Base-by-base conservation (phyloP, 2,797 vertebrate species). In the Spheniscus humboldti region DNA sequence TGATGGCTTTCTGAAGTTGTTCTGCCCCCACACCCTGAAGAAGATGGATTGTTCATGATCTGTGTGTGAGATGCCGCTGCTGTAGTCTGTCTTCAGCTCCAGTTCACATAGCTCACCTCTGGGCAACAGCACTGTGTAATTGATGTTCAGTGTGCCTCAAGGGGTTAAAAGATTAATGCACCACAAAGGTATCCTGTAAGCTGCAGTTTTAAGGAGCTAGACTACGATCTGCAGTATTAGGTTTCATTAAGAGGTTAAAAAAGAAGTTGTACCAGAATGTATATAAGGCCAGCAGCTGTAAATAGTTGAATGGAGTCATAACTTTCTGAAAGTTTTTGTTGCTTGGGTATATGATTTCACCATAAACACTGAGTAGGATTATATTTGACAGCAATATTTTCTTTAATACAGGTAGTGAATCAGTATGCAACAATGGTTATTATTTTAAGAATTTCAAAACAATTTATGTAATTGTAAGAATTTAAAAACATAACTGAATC, bases 31-130 rank as follows among this genome's bases (percentile, higher is more conserved):
- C 94, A 83, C 94, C 95, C 95, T 97, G 97, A 97, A 98, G 98
- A 98, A 96, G 98, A 98, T 95, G 96, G 97, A 98, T 98, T 97
- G 97, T 93, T 97, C 97, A 95, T 97, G 97, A 98, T 98, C 95
- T 94, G 86, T 92, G 96, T 96, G 94, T 95, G 90, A 97, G 96
- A 96, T 95, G 94, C 94, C 5, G 48, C 93, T 97, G 94, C 95
- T 97, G 93, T 98, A 95, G 97, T 87, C 96, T 98, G 91, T 98
- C 92, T 97, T 97, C 95, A 81, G 96, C 97, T 96, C 93, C 90
- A 94, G 97, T 97, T 98, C 95, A 96, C 97, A 97, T 92, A 97
- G 94, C 95, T 98, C 96, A 97, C 97, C 97, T 95, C 92, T 97
- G 94, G 97, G 97, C 95, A 92, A 47, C 47, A 92, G 85, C 76